Conservation (phyloP, 2,113 vertebrate genomes). For the Triplophysa tibetana region DNA sequence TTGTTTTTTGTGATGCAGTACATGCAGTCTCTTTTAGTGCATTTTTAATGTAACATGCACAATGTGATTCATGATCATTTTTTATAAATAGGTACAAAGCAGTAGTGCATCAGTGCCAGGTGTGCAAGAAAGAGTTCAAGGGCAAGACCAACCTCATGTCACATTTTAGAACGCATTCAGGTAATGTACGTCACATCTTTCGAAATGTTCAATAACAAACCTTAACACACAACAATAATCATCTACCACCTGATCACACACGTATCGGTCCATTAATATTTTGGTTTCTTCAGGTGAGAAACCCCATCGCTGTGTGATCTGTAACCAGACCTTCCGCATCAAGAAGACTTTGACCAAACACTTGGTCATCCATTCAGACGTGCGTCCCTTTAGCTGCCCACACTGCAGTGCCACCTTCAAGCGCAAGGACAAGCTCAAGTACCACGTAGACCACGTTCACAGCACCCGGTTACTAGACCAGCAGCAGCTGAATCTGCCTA, state of each 20-base stretch:
- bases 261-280: not conserved
- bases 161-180: slow-evolving; percentile 98
- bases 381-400: slow-evolving; percentile 93
- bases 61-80: not conserved
- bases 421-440: slow-evolving; percentile 96
- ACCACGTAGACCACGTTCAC: slow-evolving; percentile 95
- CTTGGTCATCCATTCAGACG: slow-evolving; percentile 97
- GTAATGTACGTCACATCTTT: slow-evolving; percentile 68
- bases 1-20: not conserved
- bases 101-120: slow-evolving; percentile 95
- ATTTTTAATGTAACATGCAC: too few relatives aligned
- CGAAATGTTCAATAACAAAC: not conserved
- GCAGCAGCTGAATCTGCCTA: slow-evolving; percentile 54
- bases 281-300: slow-evolving; percentile 85
- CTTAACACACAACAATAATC: not conserved
- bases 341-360: slow-evolving; percentile 98
- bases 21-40: too few relatives aligned
- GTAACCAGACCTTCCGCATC: slow-evolving; percentile 93
- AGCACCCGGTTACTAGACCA: slow-evolving; percentile 79
- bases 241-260: not conserved
- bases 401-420: slow-evolving; percentile 96
- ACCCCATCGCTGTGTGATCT: slow-evolving; percentile 92
- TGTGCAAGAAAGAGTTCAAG: slow-evolving; percentile 99
- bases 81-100: slow-evolving; percentile 85
- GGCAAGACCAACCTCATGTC: slow-evolving; percentile 98